phyloP scores from a whole-genome alignment of 53 echinoderm and acorn worm genomes.

The Mesocentrotus franciscanus region DNA sequence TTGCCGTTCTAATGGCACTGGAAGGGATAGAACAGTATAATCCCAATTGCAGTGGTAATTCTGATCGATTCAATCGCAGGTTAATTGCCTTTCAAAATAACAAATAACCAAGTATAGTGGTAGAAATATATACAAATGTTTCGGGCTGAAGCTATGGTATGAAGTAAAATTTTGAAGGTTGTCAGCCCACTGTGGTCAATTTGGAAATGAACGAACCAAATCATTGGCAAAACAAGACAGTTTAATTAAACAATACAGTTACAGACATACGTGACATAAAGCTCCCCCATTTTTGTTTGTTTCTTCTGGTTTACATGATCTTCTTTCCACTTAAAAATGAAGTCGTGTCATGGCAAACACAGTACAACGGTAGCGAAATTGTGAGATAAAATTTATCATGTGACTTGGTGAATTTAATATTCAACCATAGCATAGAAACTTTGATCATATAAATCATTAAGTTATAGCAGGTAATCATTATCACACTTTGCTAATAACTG shows the following conservation, averaged over 20 bases:
- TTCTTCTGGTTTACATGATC: too few relatives aligned
- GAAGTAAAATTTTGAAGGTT: not conserved
- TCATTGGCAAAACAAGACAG: not conserved
- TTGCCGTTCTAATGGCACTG: not conserved
- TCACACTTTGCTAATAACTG: too few relatives aligned
- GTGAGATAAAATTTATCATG: too few relatives aligned
- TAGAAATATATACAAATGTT: not conserved
- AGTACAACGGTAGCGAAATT: too few relatives aligned
- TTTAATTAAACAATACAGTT: not conserved
- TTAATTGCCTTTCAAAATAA: too few relatives aligned
- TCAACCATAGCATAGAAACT: too few relatives aligned
- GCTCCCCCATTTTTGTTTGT: too few relatives aligned
- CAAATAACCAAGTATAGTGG: not conserved
- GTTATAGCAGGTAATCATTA: too few relatives aligned
- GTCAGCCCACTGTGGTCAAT: not conserved
- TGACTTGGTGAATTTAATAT: too few relatives aligned
- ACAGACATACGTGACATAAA: not conserved
- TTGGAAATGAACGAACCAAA: not conserved
- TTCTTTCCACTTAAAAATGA: too few relatives aligned
- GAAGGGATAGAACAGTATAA: not conserved
- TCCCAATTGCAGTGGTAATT: not conserved
- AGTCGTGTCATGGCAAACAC: too few relatives aligned
- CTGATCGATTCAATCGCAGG: not conserved
- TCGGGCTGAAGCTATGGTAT: not conserved
- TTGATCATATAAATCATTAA: too few relatives aligned